Percentiles rank a stretch among this genome's conserved stretches.
These are phyloP conservation scores for Cosmopolites sordidus DNA, from an alignment of 2,888 invertebrate genomes.

Conservation along the genomic window DNA sequence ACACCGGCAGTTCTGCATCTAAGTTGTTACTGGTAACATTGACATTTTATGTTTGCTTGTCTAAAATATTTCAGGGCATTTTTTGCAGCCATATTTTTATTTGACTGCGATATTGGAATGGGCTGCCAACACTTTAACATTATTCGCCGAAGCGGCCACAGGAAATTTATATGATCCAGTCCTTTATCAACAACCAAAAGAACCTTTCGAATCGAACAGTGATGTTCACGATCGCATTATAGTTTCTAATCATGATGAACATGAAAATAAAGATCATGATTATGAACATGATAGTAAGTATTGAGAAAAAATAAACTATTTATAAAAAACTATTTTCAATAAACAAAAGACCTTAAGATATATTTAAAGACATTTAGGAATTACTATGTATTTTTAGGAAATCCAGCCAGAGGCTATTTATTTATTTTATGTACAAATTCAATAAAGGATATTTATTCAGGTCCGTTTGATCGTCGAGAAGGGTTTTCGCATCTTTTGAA, in stretches of 20 bases:
- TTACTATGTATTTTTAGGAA: no score
- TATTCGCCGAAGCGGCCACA: slow-evolving; percentile 47
- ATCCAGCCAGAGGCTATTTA: no score
- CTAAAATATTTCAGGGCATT: slow-evolving; percentile 26
- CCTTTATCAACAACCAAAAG: slow-evolving; percentile 13
- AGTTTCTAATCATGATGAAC: slow-evolving; percentile 19
- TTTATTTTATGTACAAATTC: no score
- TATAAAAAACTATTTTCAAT: no score
- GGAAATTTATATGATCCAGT: slow-evolving; percentile 23
- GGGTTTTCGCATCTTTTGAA: no score
- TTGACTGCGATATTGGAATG: slow-evolving; percentile 56
- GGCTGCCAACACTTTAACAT: slow-evolving; percentile 55
- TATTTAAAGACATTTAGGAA: no score
- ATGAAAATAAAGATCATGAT: slow-evolving; percentile 13
- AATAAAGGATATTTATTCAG: no score
- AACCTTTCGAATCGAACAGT: slow-evolving; percentile 12
- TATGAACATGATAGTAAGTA: slow-evolving; percentile 22
- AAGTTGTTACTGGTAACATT: slow-evolving; percentile 39
- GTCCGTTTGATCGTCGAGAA: no score
- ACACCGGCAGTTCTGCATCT: slow-evolving; percentile 53
- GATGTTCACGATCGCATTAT: slow-evolving; percentile 9
- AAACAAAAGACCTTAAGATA: no score
- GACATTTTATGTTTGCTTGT: background rate
- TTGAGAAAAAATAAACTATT: no score
- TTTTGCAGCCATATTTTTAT: slow-evolving; percentile 62